Conservation (phyloP, 2,797 vertebrate genomes). For the Basileuterus tristriatus region DNA sequence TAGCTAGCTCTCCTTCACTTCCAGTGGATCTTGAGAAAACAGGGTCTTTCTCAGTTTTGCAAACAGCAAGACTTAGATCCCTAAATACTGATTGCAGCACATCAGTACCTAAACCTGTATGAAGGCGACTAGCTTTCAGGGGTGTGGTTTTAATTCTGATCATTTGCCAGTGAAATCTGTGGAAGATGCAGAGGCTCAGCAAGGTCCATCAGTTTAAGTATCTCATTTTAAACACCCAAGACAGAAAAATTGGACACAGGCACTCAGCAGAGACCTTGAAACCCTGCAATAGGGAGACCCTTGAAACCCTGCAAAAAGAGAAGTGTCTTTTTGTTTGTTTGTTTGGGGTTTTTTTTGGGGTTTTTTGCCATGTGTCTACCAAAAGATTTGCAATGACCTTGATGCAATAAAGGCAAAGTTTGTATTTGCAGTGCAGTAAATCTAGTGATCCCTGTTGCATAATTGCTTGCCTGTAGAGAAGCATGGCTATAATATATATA, state of each 20-base stretch:
- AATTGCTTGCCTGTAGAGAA: neutral
- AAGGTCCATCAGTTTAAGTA: neutral
- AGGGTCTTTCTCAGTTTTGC: neutral
- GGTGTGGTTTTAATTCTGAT: neutral
- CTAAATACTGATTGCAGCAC: neutral
- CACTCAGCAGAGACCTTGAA: neutral
- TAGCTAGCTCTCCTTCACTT: neutral
- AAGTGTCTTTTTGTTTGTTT: neutral
- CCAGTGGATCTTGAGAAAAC: neutral
- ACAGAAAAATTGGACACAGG: neutral
- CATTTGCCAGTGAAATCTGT: neutral
- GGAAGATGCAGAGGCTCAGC: neutral
- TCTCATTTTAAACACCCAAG: neutral
- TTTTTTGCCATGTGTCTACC: neutral
- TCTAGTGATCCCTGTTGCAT: neutral
- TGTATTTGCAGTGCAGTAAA: neutral
- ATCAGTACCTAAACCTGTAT: neutral
- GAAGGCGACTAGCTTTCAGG: neutral
- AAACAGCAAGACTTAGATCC: neutral
- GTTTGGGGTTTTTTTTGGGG: neutral
- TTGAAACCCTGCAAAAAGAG: neutral
- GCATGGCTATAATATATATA: neutral
- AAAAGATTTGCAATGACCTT: conserved; percentile 6
- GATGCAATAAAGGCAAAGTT: neutral
- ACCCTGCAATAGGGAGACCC: neutral